Evolutionary conservation across 2,888 invertebrate species (phyloP).

Genomic region (Drosophila birchii): DNA sequence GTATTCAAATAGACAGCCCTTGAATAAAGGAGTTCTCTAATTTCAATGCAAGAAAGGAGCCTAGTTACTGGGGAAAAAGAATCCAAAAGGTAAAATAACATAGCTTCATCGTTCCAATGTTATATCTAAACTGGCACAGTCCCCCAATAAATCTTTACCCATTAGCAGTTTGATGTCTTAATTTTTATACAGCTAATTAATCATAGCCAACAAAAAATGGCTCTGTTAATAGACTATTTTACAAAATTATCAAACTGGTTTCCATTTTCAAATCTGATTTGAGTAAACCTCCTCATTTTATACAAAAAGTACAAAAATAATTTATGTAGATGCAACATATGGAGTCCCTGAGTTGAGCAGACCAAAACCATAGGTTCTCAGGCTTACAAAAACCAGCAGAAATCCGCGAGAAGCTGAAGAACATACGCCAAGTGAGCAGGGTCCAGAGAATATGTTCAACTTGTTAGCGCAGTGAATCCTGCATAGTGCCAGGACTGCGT

Average conservation of each 20-base stretch:
- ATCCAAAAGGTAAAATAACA: not conserved
- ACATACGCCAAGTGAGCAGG: constrained; percentile 69
- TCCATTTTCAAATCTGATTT: not conserved
- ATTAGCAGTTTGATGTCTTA: not conserved
- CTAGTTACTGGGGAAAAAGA: not conserved
- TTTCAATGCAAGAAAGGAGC: too few species aligned
- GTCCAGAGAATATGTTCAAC: constrained; percentile 83
- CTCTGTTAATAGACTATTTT: not conserved
- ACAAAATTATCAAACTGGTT: not conserved
- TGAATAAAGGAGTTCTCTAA: not conserved
- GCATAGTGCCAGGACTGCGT: constrained; percentile 39
- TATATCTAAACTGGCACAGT: not conserved
- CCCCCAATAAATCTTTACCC: too few species aligned
- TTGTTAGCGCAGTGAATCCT: constrained; percentile 80
- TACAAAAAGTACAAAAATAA: not conserved
- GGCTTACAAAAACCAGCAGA: constrained; percentile 58
- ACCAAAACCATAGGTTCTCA: constrained; percentile 72
- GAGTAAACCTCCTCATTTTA: not conserved
- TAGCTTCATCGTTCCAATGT: not conserved
- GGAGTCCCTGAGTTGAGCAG: constrained; percentile 1
- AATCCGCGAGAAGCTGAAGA: constrained; percentile 17
- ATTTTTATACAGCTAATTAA: not conserved
- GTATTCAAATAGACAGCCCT: not conserved
- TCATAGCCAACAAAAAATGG: not conserved
- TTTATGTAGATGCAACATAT: constrained; percentile 7